These are phyloP conservation scores for Drosophila ironensis DNA, from an alignment of 1,140 invertebrate genomes.

Conservation along the genomic window DNA sequence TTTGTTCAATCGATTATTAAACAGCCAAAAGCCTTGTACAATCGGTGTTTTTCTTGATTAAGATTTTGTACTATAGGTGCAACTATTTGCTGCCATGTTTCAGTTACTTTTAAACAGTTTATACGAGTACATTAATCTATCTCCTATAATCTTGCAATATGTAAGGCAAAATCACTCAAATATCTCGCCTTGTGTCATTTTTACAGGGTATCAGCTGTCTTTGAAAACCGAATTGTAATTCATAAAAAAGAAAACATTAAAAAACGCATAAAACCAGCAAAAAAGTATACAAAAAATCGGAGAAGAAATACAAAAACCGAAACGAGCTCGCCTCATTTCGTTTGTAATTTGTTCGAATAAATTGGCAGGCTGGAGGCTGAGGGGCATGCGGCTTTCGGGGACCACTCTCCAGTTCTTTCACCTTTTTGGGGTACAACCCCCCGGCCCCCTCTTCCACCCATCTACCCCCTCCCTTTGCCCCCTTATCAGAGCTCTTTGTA, in stretches of 20 bases:
- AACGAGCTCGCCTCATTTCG: constrained; percentile 59
- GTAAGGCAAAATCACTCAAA: too few relatives aligned
- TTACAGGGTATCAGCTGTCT: too few relatives aligned
- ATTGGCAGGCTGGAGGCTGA: constrained; percentile 17
- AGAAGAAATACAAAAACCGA: constrained; percentile 13
- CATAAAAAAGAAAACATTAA: not conserved
- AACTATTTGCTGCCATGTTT: too few relatives aligned
- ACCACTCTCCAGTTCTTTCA: constrained; percentile 20
- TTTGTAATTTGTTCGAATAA: constrained; percentile 65
- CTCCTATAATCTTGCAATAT: too few relatives aligned
- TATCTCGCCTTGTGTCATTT: too few relatives aligned
- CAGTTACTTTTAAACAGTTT: too few relatives aligned
- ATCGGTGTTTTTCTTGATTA: too few relatives aligned
- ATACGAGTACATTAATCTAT: too few relatives aligned
- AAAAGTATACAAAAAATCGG: constrained; percentile 11
- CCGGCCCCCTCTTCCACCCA: not conserved
- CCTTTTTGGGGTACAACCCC: constrained; percentile 3
- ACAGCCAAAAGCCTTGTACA: too few relatives aligned
- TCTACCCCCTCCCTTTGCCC: constrained; percentile 6
- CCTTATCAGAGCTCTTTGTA: constrained; percentile 52
- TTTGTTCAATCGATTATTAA: too few relatives aligned
- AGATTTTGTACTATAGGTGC: too few relatives aligned
- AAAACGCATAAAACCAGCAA: not conserved
- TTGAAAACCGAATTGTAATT: constrained; percentile 41
- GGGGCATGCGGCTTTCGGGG: not conserved